These are phyloP conservation scores for Montipora cactus DNA, from an alignment of 64 coral and sea anemone genomes.

Conservation along the genomic window DNA sequence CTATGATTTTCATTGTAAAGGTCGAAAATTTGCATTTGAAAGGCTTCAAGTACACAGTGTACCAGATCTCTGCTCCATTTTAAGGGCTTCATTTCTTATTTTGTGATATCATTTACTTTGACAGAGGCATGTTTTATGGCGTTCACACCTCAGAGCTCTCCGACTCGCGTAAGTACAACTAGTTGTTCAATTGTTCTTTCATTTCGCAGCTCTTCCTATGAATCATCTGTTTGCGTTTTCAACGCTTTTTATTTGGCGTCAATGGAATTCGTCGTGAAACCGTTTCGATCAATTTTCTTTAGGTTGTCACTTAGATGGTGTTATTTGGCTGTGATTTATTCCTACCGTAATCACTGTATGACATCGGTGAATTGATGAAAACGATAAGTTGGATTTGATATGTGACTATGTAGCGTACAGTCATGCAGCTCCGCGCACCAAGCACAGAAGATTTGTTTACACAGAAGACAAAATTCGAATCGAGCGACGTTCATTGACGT, in stretches of 20 bases:
- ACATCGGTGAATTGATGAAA: neutral
- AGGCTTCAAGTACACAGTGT: slow-evolving; percentile 30
- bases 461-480: slow-evolving; percentile 39
- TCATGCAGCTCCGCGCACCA: slow-evolving; percentile 26
- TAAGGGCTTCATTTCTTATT: neutral
- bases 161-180: slow-evolving; percentile 76
- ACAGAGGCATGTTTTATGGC: slow-evolving; percentile 96
- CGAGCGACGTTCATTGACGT: slow-evolving; percentile 20
- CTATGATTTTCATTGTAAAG: neutral
- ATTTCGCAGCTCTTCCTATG: neutral
- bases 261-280: slow-evolving; percentile 68
- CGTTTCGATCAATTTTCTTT: slow-evolving; percentile 24
- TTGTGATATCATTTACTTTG: slow-evolving; percentile 24
- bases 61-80: slow-evolving; percentile 32
- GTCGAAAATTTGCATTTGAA: slow-evolving; percentile 62
- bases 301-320: slow-evolving; percentile 12
- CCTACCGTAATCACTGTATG: neutral
- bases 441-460: slow-evolving; percentile 35
- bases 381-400: neutral
- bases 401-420: neutral
- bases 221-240: neutral
- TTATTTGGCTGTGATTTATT: slow-evolving; percentile 24
- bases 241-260: slow-evolving; percentile 62
- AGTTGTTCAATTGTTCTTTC: neutral
- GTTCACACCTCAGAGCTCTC: slow-evolving; percentile 92